Conservation (phyloP, 2,113 vertebrate species). For the Trochalopteron elliotii region DNA sequence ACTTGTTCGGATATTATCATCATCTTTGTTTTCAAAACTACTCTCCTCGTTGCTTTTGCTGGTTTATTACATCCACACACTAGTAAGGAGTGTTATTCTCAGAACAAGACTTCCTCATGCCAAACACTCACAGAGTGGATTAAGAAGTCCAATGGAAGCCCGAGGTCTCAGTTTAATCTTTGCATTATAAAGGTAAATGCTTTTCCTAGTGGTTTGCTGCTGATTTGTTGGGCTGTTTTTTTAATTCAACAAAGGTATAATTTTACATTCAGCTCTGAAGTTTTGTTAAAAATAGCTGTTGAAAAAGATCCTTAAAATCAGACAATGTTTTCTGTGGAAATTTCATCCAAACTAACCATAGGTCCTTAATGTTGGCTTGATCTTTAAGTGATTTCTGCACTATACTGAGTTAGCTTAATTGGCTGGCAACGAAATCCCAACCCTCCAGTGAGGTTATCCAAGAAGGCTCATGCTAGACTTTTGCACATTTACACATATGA, state of each 20-base stretch:
- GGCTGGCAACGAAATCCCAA: neutral
- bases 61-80: neutral
- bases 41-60: neutral
- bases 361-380: neutral
- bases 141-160: neutral
- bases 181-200: neutral
- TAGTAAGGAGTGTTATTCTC: neutral
- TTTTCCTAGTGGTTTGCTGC: neutral
- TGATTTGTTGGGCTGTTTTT: neutral
- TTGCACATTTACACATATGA: neutral
- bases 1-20: neutral
- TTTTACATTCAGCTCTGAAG: neutral
- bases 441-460: neutral
- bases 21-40: neutral
- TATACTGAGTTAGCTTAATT: neutral
- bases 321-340: neutral
- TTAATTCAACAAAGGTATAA: neutral
- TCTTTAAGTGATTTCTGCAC: neutral
- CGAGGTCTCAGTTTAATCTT: neutral
- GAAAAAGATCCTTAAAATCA: neutral
- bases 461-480: neutral
- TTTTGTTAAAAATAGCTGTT: neutral
- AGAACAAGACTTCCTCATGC: neutral
- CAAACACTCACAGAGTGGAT: neutral
- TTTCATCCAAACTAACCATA: neutral